Evolutionary conservation across 2,797 vertebrate genomes (phyloP).

Genomic region (Onychomys torridus): DNA sequence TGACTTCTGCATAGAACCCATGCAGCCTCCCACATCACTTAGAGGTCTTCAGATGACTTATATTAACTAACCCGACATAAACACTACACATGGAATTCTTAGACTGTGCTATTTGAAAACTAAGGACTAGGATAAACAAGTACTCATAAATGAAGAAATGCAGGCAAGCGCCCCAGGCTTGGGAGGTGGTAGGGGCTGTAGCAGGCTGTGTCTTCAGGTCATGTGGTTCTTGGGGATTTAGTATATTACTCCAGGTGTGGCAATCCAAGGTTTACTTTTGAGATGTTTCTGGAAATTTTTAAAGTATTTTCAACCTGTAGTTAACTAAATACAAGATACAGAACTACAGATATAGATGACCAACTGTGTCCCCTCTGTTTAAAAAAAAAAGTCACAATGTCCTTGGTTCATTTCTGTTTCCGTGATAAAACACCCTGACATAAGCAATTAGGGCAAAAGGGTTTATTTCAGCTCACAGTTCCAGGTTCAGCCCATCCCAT

Average conservation of each 20-base stretch:
- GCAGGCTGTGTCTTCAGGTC: rapidly evolving
- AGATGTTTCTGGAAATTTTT: not conserved
- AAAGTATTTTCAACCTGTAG: not conserved
- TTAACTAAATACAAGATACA: not conserved
- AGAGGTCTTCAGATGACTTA: not conserved
- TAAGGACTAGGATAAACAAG: not conserved
- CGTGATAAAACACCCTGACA: not conserved
- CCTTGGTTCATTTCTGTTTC: not conserved
- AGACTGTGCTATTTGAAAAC: not conserved
- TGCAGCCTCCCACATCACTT: no score
- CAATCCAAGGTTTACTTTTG: not conserved
- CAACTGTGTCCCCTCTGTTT: no score
- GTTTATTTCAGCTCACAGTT: not conserved
- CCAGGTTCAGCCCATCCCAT: not conserved
- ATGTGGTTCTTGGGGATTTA: no score
- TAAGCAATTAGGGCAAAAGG: not conserved
- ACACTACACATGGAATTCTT: not conserved
- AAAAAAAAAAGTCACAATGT: no score
- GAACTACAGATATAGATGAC: not conserved
- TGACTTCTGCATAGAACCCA: not conserved
- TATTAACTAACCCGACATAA: not conserved
- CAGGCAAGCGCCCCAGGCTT: not conserved
- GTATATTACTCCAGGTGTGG: not conserved
- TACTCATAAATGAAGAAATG: not conserved
- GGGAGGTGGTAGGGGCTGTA: rapidly evolving